These are phyloP conservation scores for Microtus montanus DNA, from an alignment of 2,113 vertebrate species.

Conservation along the genomic window DNA sequence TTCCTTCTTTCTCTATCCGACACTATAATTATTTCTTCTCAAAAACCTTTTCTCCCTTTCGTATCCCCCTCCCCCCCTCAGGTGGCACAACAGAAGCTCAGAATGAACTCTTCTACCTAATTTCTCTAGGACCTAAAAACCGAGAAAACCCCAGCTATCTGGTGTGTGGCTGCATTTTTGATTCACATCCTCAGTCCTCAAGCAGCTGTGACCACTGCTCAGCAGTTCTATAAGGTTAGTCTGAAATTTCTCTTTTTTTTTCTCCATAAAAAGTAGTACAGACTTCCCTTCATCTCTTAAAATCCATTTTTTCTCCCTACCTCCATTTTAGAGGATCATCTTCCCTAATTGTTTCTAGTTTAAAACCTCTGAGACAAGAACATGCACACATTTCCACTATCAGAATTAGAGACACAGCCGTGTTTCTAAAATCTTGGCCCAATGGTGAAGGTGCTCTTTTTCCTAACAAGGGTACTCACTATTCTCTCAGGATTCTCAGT, in stretches of 20 bases:
- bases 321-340: background rate
- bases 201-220: background rate
- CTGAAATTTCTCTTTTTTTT: constrained; percentile 41
- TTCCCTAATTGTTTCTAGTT: constrained; percentile 56
- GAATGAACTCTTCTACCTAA: background rate
- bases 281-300: background rate
- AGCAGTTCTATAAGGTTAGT: constrained; percentile 31
- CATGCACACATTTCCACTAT: background rate
- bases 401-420: constrained; percentile 23
- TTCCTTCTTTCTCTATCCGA: background rate
- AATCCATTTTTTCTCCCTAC: constrained; percentile 15
- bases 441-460: background rate
- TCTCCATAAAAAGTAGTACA: background rate
- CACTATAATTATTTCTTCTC: background rate
- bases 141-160: background rate
- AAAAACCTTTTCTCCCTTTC: background rate
- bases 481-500: background rate
- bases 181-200: background rate
- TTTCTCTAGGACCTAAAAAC: background rate
- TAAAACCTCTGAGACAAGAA: background rate
- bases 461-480: background rate
- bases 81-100: background rate
- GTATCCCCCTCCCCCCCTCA: background rate
- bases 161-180: background rate
- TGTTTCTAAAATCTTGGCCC: background rate